Evolutionary conservation across 2,888 invertebrate species (phyloP), one percentile per base, ranked within the genome.

Genomic region (Thelaira solivaga): DNA sequence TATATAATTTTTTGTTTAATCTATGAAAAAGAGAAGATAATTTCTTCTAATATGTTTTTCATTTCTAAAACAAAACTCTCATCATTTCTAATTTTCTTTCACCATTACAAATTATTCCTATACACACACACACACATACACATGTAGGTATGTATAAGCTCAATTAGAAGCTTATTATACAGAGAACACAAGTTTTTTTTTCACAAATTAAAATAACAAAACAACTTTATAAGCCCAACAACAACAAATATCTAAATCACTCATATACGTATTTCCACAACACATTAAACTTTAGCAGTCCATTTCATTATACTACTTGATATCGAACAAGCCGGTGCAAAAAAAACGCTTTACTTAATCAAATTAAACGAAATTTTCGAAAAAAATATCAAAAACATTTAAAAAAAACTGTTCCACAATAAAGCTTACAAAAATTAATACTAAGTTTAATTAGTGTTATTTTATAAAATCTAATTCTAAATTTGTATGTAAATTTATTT

Each of bases 261-360:
- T n/a, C n/a, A n/a, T n/a, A n/a, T n/a, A n/a, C n/a, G 47, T 22
- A 51, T 55, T 65, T 34, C 31, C 39, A 72, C 31, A 64, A 18
- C 7, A 64, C 41, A 43, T 51, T 16, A 47, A 62, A 45, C 53
- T 41, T 41, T 36, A 22, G 45, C 16, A 53, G 49, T 71, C 64
- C 59, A 53, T 53, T 71, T 20, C 51, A 61, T 61, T 67, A 34
- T 59, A 67, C 62, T 72, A 62, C 41, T 76, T 55, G 72, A 41
- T 67, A 72, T 61, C 49, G 65, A 71, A 53, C 51, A 65, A 24
- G 71, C 61, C 45, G 53, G 18, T 31, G 51, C 34, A 61, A 55
- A 62, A 22, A 6, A 53, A 45, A 34, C 76, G 67, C 7, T 39
- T 55, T 45, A 39, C 26, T 68, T 59, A 61, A 61, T 24, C 49